Evolutionary conservation across 2,113 vertebrate species (phyloP).

Genomic region (Apus apus): DNA sequence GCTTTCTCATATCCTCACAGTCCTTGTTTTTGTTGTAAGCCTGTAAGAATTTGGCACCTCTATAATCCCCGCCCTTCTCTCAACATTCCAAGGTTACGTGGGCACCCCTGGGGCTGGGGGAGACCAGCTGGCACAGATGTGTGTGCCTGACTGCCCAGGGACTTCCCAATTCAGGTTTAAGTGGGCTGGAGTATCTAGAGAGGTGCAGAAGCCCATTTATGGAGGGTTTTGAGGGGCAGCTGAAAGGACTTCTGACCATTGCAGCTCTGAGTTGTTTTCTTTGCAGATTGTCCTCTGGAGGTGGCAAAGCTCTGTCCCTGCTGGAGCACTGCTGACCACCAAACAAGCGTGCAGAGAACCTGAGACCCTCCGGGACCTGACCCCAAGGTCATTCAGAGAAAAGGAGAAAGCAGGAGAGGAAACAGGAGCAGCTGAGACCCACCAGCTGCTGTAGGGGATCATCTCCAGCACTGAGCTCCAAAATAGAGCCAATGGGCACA

Average conservation of each 20-base stretch:
- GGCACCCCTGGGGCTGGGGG: not conserved
- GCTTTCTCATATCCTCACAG: not conserved
- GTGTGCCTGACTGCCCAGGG: not conserved
- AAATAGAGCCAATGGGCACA: not conserved
- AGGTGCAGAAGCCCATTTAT: not conserved
- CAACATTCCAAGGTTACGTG: rapidly evolving
- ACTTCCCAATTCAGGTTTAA: not conserved
- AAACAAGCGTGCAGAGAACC: not conserved
- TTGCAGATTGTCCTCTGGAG: not conserved
- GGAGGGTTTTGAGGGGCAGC: not conserved
- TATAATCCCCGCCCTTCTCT: not conserved
- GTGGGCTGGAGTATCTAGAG: not conserved
- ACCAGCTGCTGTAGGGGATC: not conserved
- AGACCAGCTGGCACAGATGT: not conserved
- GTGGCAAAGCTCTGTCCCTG: not conserved
- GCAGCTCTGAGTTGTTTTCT: not conserved
- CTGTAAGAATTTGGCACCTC: rapidly evolving
- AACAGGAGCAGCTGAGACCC: not conserved
- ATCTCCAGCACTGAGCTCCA: not conserved
- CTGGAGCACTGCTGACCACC: not conserved
- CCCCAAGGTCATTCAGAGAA: not conserved
- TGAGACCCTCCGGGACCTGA: not conserved
- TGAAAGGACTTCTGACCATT: not conserved
- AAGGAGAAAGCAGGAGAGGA: not conserved
- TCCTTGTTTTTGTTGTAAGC: not conserved